Evolutionary conservation across 2,113 vertebrate species (phyloP).

Genomic region (Scophthalmus maximus): DNA sequence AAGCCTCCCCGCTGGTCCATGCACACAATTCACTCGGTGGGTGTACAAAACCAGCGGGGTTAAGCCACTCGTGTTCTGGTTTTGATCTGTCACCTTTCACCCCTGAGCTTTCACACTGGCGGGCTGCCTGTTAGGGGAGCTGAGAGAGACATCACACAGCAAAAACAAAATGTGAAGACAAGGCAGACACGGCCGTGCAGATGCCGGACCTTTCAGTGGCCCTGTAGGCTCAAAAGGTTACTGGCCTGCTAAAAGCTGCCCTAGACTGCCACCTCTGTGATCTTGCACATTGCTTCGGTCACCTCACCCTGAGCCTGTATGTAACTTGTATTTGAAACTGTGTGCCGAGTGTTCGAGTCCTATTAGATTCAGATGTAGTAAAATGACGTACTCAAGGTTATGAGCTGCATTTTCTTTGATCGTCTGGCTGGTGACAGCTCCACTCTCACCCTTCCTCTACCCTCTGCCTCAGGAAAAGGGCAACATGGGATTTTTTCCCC

Average conservation of each 20-base stretch:
- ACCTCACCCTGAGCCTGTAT: conserved; percentile 16
- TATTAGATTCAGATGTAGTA: conserved; percentile 72
- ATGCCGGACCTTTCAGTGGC: conserved; percentile 19
- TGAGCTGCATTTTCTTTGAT: conserved; percentile 66
- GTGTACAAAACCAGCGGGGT: conserved; percentile 56
- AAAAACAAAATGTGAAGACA: conserved; percentile 31
- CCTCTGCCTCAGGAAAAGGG: conserved; percentile 21
- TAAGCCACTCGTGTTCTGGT: conserved; percentile 71
- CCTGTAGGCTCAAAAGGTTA: conserved; percentile 18
- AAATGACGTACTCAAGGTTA: conserved; percentile 56
- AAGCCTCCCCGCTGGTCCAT: conserved; percentile 54
- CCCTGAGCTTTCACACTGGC: conserved; percentile 64
- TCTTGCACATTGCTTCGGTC: conserved; percentile 34
- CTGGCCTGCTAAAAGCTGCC: conserved; percentile 19
- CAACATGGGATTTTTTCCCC: conserved; percentile 38
- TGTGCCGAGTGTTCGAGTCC: conserved; percentile 20
- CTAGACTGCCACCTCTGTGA: conserved; percentile 22
- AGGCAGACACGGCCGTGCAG: conserved; percentile 21
- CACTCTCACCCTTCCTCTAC: conserved; percentile 31
- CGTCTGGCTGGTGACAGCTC: conserved; percentile 58
- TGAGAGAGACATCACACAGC: conserved; percentile 68
- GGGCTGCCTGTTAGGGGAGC: conserved; percentile 57
- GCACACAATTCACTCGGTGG: conserved; percentile 60
- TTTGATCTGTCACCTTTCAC: conserved; percentile 77
- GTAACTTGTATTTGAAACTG: conserved; percentile 18